Conservation (phyloP, 2,797 vertebrate genomes). For the Lepidocolaptes lacrymiger region DNA sequence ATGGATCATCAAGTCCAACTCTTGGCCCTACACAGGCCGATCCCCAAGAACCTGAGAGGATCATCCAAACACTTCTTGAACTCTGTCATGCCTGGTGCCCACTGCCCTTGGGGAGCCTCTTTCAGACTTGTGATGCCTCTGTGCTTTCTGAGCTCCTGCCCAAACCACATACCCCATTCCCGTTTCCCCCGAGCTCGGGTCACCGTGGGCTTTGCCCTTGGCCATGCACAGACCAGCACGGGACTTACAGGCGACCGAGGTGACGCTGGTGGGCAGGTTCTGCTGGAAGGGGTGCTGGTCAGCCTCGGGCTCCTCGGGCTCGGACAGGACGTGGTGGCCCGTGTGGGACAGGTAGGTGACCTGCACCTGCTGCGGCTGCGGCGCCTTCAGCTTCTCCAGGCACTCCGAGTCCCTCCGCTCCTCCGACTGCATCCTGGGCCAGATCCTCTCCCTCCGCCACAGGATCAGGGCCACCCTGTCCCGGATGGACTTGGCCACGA, state of each 20-base stretch:
- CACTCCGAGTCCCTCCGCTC: conserved; percentile 70
- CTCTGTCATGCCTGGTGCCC: neutral
- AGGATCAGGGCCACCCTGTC: conserved; percentile 93
- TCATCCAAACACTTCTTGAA: neutral
- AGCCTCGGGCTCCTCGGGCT: conserved; percentile 85
- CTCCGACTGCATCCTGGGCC: conserved; percentile 76
- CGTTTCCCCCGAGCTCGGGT: neutral
- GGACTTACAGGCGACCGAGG: conserved; percentile 90
- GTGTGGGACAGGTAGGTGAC: conserved; percentile 77
- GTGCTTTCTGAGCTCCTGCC: neutral
- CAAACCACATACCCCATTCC: neutral
- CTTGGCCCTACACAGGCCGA: neutral
- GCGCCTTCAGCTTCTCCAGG: conserved; percentile 71
- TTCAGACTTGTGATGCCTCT: neutral
- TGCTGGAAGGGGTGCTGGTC: conserved; percentile 86
- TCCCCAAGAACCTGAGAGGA: neutral
- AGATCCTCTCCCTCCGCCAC: conserved; percentile 90
- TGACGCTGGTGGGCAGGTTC: conserved; percentile 85
- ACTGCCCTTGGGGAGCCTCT: neutral
- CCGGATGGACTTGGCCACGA: conserved; percentile 92
- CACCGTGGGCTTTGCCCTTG: rapidly evolving
- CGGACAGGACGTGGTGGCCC: conserved; percentile 76
- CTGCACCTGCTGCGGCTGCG: conserved; percentile 74
- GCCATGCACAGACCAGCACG: rapidly evolving
- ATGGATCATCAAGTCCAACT: neutral